A percentile compares a stretch with the other conserved stretches of the same genome.
These are phyloP conservation scores for Rambutsinella grinnellia DNA, from an alignment of 2,888 invertebrate species.

Conservation along the genomic window DNA sequence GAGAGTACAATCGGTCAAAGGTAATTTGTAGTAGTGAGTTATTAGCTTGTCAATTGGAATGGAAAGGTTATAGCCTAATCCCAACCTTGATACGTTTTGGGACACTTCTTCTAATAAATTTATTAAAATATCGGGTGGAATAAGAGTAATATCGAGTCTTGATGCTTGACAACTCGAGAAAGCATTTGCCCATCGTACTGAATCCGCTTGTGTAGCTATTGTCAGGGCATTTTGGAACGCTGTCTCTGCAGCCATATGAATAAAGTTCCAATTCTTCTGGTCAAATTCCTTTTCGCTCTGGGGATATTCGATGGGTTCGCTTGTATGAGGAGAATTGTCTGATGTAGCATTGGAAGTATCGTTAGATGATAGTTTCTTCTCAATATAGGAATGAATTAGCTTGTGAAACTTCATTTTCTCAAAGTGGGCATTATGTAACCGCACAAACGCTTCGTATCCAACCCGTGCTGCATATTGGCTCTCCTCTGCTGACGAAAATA, in stretches of 20 bases:
- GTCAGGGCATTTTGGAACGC: slow-evolving; percentile 42
- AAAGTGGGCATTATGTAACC: too few relatives aligned
- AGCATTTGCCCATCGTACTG: slow-evolving; percentile 53
- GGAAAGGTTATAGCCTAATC: slow-evolving; percentile 41
- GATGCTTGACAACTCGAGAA: slow-evolving; percentile 46
- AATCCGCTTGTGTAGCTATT: slow-evolving; percentile 41
- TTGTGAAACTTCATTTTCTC: too few relatives aligned
- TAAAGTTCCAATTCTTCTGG: slow-evolving; percentile 44
- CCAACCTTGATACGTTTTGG: slow-evolving; percentile 11
- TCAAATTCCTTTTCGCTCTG: too few relatives aligned
- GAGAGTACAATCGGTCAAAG: slow-evolving; percentile 51
- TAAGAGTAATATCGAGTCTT: slow-evolving; percentile 38
- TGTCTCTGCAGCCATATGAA: slow-evolving; percentile 40
- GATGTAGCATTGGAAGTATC: not conserved
- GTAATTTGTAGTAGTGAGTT: slow-evolving; percentile 56
- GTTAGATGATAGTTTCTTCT: not conserved
- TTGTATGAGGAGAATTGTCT: too few relatives aligned
- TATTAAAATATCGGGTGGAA: slow-evolving; percentile 30
- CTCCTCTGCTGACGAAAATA: too few relatives aligned
- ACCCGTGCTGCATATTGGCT: too few relatives aligned
- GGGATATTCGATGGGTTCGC: not conserved
- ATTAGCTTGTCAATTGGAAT: slow-evolving; percentile 39
- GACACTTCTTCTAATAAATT: slow-evolving; percentile 21
- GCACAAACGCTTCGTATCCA: too few relatives aligned
- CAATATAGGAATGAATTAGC: too few relatives aligned